phyloP scores from a whole-genome alignment of 2,888 invertebrate genomes.

The Tetranychus truncatus region DNA sequence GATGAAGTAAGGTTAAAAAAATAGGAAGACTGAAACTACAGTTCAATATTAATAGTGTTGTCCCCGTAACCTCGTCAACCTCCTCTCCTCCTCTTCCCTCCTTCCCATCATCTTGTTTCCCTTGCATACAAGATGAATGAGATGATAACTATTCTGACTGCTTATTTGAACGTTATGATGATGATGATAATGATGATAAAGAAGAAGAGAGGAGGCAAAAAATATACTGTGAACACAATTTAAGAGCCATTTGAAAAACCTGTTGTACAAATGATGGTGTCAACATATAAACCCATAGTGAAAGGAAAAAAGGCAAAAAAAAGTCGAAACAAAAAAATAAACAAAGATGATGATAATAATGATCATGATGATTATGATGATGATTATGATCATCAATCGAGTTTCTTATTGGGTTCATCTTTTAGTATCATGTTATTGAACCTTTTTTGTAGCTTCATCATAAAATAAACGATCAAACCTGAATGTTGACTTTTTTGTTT shows the following conservation, averaged over 20 bases:
- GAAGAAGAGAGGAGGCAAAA: background rate
- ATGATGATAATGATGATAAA: background rate
- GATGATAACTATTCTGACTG: background rate
- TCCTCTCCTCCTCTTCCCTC: background rate
- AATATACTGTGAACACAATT: constrained; percentile 7
- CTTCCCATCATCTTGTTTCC: background rate
- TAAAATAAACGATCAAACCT: no score
- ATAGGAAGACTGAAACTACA: background rate
- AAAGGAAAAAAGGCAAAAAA: background rate
- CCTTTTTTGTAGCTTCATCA: no score
- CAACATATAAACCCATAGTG: background rate
- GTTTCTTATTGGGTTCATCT: no score
- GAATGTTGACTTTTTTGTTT: no score
- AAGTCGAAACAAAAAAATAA: background rate
- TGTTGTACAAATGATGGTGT: constrained; percentile 8
- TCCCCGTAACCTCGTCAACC: background rate
- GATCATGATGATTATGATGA: no score
- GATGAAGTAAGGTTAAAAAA: background rate
- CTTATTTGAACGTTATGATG: background rate
- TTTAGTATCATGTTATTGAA: no score
- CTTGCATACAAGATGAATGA: background rate
- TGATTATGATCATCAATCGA: no score
- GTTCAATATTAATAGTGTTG: background rate
- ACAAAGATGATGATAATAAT: background rate
- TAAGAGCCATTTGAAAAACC: constrained; percentile 13